Conservation (phyloP, 2,797 vertebrate species). For the Poeciliopsis presidionis region DNA sequence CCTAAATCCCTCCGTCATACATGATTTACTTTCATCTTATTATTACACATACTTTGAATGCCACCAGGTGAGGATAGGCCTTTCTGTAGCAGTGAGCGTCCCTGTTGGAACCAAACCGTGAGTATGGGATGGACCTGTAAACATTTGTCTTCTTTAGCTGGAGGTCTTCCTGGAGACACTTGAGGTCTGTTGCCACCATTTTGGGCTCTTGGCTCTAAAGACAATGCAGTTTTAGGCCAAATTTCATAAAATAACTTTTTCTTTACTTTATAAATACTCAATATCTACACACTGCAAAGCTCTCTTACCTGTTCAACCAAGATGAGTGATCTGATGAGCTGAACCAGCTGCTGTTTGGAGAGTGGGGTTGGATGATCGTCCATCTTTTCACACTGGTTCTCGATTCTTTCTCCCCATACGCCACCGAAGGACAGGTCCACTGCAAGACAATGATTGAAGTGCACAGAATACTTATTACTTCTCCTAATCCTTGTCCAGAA, state of each 20-base stretch:
- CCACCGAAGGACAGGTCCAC: constrained; percentile 57
- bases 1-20: too few relatives aligned
- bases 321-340: constrained; percentile 76
- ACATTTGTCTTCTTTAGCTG: constrained; percentile 78
- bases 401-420: constrained; percentile 44
- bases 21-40: too few relatives aligned
- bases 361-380: constrained; percentile 54
- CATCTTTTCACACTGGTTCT: constrained; percentile 65
- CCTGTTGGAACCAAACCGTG: constrained; percentile 80
- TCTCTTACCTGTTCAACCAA: constrained; percentile 71
- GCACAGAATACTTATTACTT: background rate
- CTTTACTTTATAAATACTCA: background rate
- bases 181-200: constrained; percentile 64
- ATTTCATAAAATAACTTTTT: background rate
- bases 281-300: background rate
- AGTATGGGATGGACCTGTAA: constrained; percentile 81
- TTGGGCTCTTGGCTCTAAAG: constrained; percentile 66
- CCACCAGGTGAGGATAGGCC: constrained; percentile 79
- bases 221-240: background rate
- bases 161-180: constrained; percentile 78
- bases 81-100: constrained; percentile 83
- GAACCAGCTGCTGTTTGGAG: constrained; percentile 76
- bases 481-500: background rate
- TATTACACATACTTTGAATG: constrained; percentile 74
- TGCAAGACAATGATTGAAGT: constrained; percentile 24